Percentiles rank a stretch among this genome's conserved stretches.
phyloP scores from a whole-genome alignment of 2,888 invertebrate genomes.

The Steromphala cineraria region DNA sequence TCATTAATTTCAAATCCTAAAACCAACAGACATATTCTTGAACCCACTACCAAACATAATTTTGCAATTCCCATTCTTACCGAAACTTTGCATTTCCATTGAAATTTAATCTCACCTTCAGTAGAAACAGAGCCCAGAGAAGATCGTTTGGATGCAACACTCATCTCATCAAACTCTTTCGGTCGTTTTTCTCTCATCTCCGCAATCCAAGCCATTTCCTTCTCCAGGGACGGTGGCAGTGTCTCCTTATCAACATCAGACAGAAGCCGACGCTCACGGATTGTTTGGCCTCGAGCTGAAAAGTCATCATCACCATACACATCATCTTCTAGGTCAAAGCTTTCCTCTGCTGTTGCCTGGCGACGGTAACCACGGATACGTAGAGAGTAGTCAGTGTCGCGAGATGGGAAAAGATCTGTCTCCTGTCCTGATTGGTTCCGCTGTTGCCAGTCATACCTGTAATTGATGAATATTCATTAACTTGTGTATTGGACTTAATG shows the following conservation, averaged over 20 bases:
- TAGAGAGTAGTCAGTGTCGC: slow-evolving; percentile 95
- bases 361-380: slow-evolving; percentile 64
- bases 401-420: slow-evolving; percentile 93
- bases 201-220: slow-evolving; percentile 44
- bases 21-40: too few relatives aligned
- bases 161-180: slow-evolving; percentile 22
- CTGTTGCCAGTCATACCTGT: slow-evolving; percentile 57
- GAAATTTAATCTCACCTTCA: not conserved
- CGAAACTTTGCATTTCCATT: too few relatives aligned
- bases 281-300: not conserved
- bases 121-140: slow-evolving; percentile 36
- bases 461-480: not conserved
- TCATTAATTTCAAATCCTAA: too few relatives aligned
- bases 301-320: slow-evolving; percentile 13
- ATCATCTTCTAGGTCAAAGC: not conserved
- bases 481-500: too few relatives aligned
- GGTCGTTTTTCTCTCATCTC: slow-evolving; percentile 29
- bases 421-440: slow-evolving; percentile 98
- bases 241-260: slow-evolving; percentile 34
- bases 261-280: slow-evolving; percentile 27
- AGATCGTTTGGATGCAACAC: slow-evolving; percentile 39
- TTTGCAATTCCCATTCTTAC: too few relatives aligned
- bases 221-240: slow-evolving; percentile 36
- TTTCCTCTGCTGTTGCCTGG: slow-evolving; percentile 26
- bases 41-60: too few relatives aligned